Evolutionary conservation across 2,888 invertebrate genomes (phyloP).

Genomic region (Therioaphis trifolii): DNA sequence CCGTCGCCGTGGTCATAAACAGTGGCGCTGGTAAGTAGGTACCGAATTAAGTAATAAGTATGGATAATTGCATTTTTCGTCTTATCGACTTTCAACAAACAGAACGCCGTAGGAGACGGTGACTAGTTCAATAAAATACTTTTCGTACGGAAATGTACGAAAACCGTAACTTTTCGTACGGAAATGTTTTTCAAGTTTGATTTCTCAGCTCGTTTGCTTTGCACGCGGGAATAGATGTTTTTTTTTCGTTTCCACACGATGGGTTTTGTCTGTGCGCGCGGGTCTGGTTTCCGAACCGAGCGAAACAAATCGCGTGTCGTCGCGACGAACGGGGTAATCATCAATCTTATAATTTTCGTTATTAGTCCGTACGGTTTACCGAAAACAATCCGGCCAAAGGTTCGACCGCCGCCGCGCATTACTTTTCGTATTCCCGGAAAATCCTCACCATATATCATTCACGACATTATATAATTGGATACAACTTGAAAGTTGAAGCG

Average conservation of each 20-base stretch:
- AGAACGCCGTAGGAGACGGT: too few relatives aligned
- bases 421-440: background rate
- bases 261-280: background rate
- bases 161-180: too few relatives aligned
- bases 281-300: background rate
- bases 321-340: background rate
- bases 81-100: too few relatives aligned
- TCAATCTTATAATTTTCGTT: background rate
- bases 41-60: too few relatives aligned
- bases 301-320: background rate
- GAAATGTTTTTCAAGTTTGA: too few relatives aligned
- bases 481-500: slow-evolving; percentile 18
- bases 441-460: background rate
- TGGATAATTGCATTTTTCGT: too few relatives aligned
- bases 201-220: background rate
- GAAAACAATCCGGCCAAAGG: background rate
- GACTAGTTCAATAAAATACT: too few relatives aligned
- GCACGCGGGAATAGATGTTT: background rate
- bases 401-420: background rate
- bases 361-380: background rate
- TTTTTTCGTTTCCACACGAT: too few relatives aligned
- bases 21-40: too few relatives aligned
- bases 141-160: too few relatives aligned
- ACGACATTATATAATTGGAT: slow-evolving; percentile 16
- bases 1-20: too few relatives aligned